phyloP scores from a whole-genome alignment of 2,888 invertebrate genomes.

The Dryadula phaetusa region DNA sequence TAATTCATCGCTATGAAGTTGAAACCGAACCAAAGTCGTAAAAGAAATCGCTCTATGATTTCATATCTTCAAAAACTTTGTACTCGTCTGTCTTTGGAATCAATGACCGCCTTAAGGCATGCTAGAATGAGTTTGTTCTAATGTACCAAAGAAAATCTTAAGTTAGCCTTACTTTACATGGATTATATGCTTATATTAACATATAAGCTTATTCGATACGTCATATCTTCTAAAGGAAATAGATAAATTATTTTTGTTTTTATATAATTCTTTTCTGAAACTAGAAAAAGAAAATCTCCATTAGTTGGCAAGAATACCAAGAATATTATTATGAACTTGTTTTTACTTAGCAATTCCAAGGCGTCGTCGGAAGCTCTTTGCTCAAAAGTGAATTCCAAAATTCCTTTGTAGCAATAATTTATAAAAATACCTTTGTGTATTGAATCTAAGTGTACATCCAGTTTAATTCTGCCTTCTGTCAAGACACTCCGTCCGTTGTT shows the following conservation, averaged over 20 bases:
- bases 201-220: no score
- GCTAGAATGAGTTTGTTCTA: constrained; percentile 39
- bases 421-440: constrained; percentile 9
- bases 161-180: neutral
- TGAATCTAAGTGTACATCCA: neutral
- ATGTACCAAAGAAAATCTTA: neutral
- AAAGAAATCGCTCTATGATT: constrained; percentile 84
- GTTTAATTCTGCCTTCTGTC: no score
- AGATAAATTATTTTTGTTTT: neutral
- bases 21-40: constrained; percentile 83
- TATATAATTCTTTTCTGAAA: neutral
- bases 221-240: no score
- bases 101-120: constrained; percentile 63
- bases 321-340: constrained; percentile 48
- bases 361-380: constrained; percentile 71
- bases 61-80: constrained; percentile 81
- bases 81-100: constrained; percentile 76
- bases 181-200: no score
- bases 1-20: constrained; percentile 84
- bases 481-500: no score
- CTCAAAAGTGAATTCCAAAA: constrained; percentile 78
- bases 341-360: constrained; percentile 63
- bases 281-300: constrained; percentile 39
- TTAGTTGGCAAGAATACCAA: constrained; percentile 45
- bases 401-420: constrained; percentile 43